Evolutionary conservation across 2,888 invertebrate species (phyloP).

Genomic region (Keiferia lycopersicella): DNA sequence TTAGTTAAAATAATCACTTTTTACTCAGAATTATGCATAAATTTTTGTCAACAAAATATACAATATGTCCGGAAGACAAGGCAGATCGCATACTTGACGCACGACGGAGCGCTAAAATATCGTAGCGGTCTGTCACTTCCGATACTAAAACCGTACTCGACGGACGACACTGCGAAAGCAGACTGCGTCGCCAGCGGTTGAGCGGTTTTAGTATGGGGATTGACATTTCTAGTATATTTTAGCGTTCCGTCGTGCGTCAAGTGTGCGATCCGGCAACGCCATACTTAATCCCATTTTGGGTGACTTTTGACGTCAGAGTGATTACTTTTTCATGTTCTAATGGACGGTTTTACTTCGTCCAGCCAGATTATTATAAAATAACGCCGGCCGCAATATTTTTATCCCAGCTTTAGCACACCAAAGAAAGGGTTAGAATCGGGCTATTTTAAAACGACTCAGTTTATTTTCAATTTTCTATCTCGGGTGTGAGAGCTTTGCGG

Average conservation of each 20-base stretch:
- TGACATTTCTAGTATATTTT: too few relatives aligned
- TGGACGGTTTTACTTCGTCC: neutral
- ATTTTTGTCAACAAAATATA: neutral
- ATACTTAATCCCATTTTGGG: slow-evolving; percentile 1
- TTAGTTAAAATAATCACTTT: too few relatives aligned
- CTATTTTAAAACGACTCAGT: slow-evolving; percentile 9
- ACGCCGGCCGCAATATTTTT: slow-evolving; percentile 12
- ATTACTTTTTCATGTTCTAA: slow-evolving; percentile 5
- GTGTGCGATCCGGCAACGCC: too few relatives aligned
- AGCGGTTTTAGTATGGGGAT: too few relatives aligned
- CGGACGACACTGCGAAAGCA: too few relatives aligned
- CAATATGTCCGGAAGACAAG: neutral
- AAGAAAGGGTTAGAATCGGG: neutral
- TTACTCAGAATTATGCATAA: too few relatives aligned
- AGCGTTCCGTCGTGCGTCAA: too few relatives aligned
- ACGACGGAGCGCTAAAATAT: too few relatives aligned
- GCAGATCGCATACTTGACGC: too few relatives aligned
- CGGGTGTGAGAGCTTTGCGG: neutral
- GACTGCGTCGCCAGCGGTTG: too few relatives aligned
- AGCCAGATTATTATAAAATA: slow-evolving; percentile 3
- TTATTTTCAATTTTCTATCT: slow-evolving; percentile 13
- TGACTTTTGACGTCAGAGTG: neutral
- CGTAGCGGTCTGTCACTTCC: too few relatives aligned
- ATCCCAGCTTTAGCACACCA: neutral
- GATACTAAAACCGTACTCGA: too few relatives aligned